Evolutionary conservation across 1,140 invertebrate genomes (phyloP), one percentile per base, ranked within the genome.

Genomic region (Octopus bimaculoides): DNA sequence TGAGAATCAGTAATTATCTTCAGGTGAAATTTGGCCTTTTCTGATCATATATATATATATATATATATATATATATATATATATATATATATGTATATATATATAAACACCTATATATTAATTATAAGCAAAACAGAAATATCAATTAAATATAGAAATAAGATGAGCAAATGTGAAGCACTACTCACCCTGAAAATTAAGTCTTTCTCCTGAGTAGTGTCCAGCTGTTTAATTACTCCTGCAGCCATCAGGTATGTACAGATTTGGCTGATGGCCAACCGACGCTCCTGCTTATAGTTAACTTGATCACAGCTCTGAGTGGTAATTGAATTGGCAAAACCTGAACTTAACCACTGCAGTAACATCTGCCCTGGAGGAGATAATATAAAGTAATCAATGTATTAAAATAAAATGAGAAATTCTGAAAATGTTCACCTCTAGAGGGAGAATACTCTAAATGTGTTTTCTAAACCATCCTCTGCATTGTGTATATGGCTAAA

Each of bases 191-290:
- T 93, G 89, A 96, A 96, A 80, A 94, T 90, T 81, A 92, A 91
- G 83, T 94, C 93, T 92, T 86, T 73, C 75, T 91, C 92, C 90
- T 93, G 91, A 85, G 93, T 93, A 83, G 95, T 93, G n/a, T 92
- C 92, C 83, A 95, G 92, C 88, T 95, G 94, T 80, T 93, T 92
- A 8, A 97, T 90, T 26, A 97, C 94, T 0, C 96, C 95, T 76
- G 95, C 94, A 61, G 95, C 94, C n/a, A 97, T 90, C n/a, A 98
- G 92, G 90, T 96, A 94, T 0, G 95, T 95, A 87, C 95, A 97
- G 87, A 96, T 95, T 87, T 96, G 95, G 77, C 93, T 91, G 26
- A 93, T 93, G 79, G 97, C 89, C 74, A 93, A 92, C 86, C 93
- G 94, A 75, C 96, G 89, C 85, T 96, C 95, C 85, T 94, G 92